A percentile compares a stretch with the other conserved stretches of the same genome.
phyloP scores from a whole-genome alignment of 2,888 invertebrate species.

The Bibio marci region DNA sequence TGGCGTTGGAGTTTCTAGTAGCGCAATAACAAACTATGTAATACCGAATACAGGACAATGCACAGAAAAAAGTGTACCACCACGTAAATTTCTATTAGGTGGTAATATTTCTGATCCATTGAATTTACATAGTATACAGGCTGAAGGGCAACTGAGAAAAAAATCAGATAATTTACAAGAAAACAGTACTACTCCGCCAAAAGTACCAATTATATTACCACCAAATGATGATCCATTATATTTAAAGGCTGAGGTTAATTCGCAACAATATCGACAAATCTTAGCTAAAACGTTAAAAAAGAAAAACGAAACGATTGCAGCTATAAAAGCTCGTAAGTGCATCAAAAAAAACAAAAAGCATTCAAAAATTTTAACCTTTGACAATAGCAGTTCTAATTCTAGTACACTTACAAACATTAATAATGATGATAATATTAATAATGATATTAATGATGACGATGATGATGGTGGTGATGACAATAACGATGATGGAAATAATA shows the following conservation, averaged over 20 bases:
- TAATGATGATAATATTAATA: too few relatives aligned
- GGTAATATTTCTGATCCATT: constrained; percentile 92
- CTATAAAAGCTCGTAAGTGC: too few relatives aligned
- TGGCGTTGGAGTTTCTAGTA: background rate
- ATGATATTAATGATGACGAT: background rate
- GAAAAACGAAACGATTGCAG: constrained; percentile 48
- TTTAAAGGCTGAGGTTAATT: constrained; percentile 60
- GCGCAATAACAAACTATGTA: constrained; percentile 45
- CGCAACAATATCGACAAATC: constrained; percentile 48
- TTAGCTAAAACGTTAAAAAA: constrained; percentile 41
- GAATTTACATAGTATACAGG: constrained; percentile 80
- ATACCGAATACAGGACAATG: constrained; percentile 56
- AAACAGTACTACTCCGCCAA: constrained; percentile 32
- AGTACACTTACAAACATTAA: too few relatives aligned
- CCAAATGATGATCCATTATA: constrained; percentile 88
- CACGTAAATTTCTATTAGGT: constrained; percentile 84
- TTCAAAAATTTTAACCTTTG: too few relatives aligned
- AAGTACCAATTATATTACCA: constrained; percentile 83
- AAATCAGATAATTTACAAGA: constrained; percentile 42
- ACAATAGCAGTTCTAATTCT: too few relatives aligned
- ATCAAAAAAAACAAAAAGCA: too few relatives aligned
- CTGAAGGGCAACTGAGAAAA: constrained; percentile 33
- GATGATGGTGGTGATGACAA: constrained; percentile 5
- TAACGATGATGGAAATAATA: background rate
- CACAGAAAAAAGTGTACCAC: constrained; percentile 63